These are phyloP conservation scores for Toxotes lorentzi DNA, from an alignment of 2,797 vertebrate species.

Conservation along the genomic window DNA sequence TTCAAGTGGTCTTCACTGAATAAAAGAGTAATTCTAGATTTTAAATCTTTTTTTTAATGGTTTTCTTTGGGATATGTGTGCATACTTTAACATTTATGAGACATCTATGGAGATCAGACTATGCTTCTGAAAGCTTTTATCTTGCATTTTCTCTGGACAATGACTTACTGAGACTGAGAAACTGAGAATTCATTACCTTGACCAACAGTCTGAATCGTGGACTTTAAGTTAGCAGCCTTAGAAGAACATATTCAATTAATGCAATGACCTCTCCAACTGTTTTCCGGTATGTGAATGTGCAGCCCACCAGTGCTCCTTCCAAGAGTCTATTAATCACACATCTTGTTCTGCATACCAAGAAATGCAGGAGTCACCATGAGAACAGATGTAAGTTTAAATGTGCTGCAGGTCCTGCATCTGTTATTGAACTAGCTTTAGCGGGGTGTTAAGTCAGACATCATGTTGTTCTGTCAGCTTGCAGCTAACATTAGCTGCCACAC, in stretches of 20 bases:
- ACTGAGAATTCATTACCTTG: neutral
- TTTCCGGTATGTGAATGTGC: neutral
- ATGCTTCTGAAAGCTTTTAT: neutral
- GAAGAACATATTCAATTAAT: neutral
- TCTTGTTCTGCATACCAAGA: neutral
- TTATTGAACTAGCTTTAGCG: neutral
- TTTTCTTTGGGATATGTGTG: neutral
- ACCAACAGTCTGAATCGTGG: neutral
- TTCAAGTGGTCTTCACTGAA: neutral
- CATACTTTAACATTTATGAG: neutral
- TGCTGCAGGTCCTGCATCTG: neutral
- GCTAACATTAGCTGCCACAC: constrained; percentile 1
- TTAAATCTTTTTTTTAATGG: neutral
- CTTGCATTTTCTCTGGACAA: neutral
- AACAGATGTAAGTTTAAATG: neutral
- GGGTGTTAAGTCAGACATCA: neutral
- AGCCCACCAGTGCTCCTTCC: neutral
- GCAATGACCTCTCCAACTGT: neutral
- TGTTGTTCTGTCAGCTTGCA: constrained; percentile 17
- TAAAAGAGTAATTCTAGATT: neutral
- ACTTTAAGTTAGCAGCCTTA: neutral
- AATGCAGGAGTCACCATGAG: neutral
- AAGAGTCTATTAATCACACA: neutral
- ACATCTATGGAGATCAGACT: neutral
- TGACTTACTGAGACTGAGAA: neutral